Evolutionary conservation across 2,113 vertebrate species (phyloP).

Genomic region (Pseudolaguvia tuberculata): DNA sequence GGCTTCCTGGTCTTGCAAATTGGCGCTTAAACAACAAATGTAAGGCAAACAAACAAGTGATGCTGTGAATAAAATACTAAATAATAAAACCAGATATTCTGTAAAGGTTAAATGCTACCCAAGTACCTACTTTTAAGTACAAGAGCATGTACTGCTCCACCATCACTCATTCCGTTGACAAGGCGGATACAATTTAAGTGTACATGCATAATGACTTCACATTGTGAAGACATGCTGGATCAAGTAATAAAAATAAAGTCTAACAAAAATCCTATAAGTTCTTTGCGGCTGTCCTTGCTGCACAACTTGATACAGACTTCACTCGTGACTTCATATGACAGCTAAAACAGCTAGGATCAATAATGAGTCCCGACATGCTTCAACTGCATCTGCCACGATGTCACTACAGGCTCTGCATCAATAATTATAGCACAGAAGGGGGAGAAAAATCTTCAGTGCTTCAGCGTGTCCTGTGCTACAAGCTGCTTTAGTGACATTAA

Average conservation of each 20-base stretch:
- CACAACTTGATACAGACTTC: conserved; percentile 37
- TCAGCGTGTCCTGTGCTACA: conserved; percentile 28
- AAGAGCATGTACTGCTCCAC: not conserved
- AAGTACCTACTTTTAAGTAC: not conserved
- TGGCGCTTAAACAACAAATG: not conserved
- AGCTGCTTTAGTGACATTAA: conserved; percentile 35
- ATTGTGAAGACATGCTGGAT: not conserved
- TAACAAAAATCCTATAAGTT: conserved; percentile 11
- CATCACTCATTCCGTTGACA: conserved; percentile 6
- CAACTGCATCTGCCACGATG: conserved; percentile 26
- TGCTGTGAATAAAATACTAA: not conserved
- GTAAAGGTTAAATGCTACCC: not conserved
- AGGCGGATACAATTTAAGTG: not conserved
- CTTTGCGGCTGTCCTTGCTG: conserved; percentile 16
- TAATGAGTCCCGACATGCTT: conserved; percentile 33
- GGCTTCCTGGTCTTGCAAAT: not conserved
- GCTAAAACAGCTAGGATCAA: conserved; percentile 34
- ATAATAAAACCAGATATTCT: not conserved
- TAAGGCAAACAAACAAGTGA: not conserved
- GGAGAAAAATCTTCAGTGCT: conserved; percentile 29
- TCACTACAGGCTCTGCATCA: conserved; percentile 37
- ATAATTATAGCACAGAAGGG: conserved; percentile 42
- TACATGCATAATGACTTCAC: not conserved
- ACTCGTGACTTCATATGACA: conserved; percentile 2
- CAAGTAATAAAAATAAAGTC: not conserved